Base-by-base conservation (phyloP, 2,888 invertebrate species). In the Pharmacophagus antenor region DNA sequence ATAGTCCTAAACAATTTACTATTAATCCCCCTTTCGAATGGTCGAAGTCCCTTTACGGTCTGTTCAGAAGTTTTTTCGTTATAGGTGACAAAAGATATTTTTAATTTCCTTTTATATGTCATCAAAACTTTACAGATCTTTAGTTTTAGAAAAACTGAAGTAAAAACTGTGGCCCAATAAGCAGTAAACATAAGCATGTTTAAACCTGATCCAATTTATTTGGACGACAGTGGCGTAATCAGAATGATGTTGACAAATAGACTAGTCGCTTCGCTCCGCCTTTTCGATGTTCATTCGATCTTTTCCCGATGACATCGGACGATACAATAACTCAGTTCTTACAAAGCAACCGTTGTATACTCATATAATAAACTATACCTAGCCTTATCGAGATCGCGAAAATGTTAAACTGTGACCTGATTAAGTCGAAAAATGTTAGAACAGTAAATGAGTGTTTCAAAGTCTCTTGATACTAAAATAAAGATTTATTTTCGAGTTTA, bases 171-270 rank as follows among this genome's bases (percentile, higher is more conserved):
- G 17, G 52, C 60, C 51, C 51, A 56, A 51, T 56, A 42, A 25
- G 44, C 20, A 48, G 46, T 56, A 47, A 56, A 51, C 12, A 37
- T 56, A 71, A 70, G 70, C 72, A 76, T 75, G 72, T 79, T 78
- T 80, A 77, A 82, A 77, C 77, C 80, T 74, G 73, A 79, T 77
- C 80, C 84, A 83, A 87, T 88, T 87, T 86, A 83, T 88, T 72
- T 68, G 63, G 65, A 56, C 72, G 71, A 71, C 75, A 69, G 65
- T 64, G 67, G 67, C 69, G 70, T 72, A 74, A 72, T 71, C 70
- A 67, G 67, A 68, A 65, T 85, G 87, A 88, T 87, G 88, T 86
- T 86, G 88, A 88, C 87, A 88, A 88, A 88, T 88, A 81, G 83
- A 78, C 76, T 72, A 71, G 72, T 70, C 70, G 64, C 66, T 64